These are phyloP conservation scores for Pararge aegeria DNA, from an alignment of 1,140 invertebrate genomes.

Conservation along the genomic window DNA sequence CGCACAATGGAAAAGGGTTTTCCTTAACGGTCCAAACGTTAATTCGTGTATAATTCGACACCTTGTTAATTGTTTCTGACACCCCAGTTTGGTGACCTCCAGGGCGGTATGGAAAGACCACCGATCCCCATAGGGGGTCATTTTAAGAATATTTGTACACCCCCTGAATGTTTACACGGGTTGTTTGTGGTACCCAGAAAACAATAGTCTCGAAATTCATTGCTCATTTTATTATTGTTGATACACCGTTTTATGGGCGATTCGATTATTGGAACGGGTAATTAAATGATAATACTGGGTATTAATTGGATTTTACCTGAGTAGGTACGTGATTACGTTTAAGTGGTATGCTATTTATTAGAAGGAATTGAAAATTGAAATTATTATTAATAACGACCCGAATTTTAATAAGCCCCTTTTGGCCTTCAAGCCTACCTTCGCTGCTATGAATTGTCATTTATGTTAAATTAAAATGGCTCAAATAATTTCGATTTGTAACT, in stretches of 20 bases:
- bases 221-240: conserved; percentile 80
- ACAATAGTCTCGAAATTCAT: conserved; percentile 78
- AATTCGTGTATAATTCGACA: conserved; percentile 79
- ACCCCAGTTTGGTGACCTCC: conserved; percentile 73
- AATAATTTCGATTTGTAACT: no score
- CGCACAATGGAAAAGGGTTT: conserved; percentile 76
- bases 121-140: conserved; percentile 59
- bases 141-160: conserved; percentile 79
- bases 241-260: conserved; percentile 76
- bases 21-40: conserved; percentile 74
- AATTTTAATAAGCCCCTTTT: conserved; percentile 22
- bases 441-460: no score
- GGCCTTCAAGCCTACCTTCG: background rate
- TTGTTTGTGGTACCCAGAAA: conserved; percentile 77
- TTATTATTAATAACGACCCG: conserved; percentile 19
- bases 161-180: conserved; percentile 69
- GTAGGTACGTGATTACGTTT: conserved; percentile 50
- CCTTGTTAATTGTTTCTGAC: conserved; percentile 79
- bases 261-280: conserved; percentile 77
- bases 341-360: conserved; percentile 57
- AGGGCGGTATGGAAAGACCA: conserved; percentile 53
- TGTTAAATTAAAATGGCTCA: no score
- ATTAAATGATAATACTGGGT: conserved; percentile 78
- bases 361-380: conserved; percentile 33
- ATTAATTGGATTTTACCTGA: conserved; percentile 78